Percentiles rank a stretch among this genome's conserved stretches.
These are phyloP conservation scores for Carpatolechia fugitivella DNA, from an alignment of 2,888 invertebrate species.

Conservation along the genomic window DNA sequence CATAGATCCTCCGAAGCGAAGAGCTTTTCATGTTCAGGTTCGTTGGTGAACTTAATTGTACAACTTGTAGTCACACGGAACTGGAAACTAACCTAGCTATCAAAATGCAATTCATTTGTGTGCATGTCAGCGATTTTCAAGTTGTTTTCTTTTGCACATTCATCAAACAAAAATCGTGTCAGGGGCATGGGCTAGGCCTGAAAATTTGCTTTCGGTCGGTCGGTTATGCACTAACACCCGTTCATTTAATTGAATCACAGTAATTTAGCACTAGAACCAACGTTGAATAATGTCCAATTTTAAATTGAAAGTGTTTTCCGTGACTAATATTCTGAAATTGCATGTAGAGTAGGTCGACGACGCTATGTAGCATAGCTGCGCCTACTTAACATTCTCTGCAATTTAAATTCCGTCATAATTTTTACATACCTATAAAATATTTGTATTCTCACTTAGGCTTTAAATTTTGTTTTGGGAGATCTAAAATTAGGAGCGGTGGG, in stretches of 20 bases:
- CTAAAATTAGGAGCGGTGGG: too few species aligned
- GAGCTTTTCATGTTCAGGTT: neutral
- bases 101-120: slow-evolving; percentile 18
- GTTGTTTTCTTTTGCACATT: slow-evolving; percentile 46
- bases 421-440: neutral
- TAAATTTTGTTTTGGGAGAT: too few species aligned
- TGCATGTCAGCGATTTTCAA: slow-evolving; percentile 29
- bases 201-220: neutral
- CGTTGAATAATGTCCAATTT: neutral
- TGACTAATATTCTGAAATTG: neutral
- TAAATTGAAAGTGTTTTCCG: slow-evolving; percentile 4
- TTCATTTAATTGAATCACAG: slow-evolving; percentile 8
- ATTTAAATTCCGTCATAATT: neutral
- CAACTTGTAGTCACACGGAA: neutral
- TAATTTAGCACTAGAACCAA: slow-evolving; percentile 2
- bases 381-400: neutral
- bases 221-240: neutral
- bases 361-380: neutral
- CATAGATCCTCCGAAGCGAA: slow-evolving; percentile 2
- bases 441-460: too few species aligned
- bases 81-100: neutral
- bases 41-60: too few species aligned
- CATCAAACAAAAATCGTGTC: slow-evolving; percentile 57
- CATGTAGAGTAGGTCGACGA: neutral
- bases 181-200: slow-evolving; percentile 40